Evolutionary conservation across 2,888 invertebrate genomes (phyloP), one percentile per base, ranked within the genome.

Genomic region (Harpalus rubripes): DNA sequence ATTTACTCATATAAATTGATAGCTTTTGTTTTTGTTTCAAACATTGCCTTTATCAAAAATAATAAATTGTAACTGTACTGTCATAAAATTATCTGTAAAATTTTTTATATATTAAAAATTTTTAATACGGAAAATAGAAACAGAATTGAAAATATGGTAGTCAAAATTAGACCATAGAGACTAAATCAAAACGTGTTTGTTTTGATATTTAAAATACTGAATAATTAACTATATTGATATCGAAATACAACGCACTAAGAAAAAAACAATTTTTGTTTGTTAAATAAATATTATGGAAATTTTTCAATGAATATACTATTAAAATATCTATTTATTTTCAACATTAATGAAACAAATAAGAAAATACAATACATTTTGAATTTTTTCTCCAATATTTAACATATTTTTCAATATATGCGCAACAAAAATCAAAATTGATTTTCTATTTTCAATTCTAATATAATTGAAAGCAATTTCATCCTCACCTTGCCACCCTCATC

Each of bases 241-340:
- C 41, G 15, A 44, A 52, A 52, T n/a, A 76, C 26, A 18, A 39
- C 41, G 32, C 26, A 72, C 26, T 8, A 72, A 26, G n/a, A 74
- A 39, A 74, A 7, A 15, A 0, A 44, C 4, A 44, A 10, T 52
- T 52, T 2, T 12, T 52, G 44, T 52, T 52, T 52, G 1, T 52
- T 52, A 52, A 10, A 10, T 6, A 44, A 44, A 44, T 44, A 44
- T 10, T 52, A 10, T 4, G 12, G 12, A 0, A 52, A 52, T 52
- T 44, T 44, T 44, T 1, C 44, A 10, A 1, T 52, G 12, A 8
- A 52, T 52, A 32, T 12, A 52, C n/a, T n/a, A 52, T 52, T 10
- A 12, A 52, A 52, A 52, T 0, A 52, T 12, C 10, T 52, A 52
- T 8, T 12, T 52, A 52, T 52, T 52, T 52, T 52, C 12, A 52